Evolutionary conservation across 2,888 invertebrate genomes (phyloP).

Genomic region (Hipparchia semele): DNA sequence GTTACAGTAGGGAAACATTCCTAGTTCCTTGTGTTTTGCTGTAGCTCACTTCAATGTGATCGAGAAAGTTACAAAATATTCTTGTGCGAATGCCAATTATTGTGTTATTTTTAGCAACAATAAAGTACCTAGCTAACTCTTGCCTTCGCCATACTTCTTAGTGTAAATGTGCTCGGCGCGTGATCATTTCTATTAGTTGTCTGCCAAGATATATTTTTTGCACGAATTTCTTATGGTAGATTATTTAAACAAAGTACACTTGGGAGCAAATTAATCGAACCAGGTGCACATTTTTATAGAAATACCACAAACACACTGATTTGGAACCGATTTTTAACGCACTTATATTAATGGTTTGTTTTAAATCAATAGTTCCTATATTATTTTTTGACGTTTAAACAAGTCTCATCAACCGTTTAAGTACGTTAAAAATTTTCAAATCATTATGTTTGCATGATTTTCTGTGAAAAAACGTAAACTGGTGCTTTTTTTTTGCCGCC

Average conservation of each 20-base stretch:
- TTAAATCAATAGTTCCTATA: too few species aligned
- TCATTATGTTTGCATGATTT: too few species aligned
- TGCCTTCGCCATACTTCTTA: not conserved
- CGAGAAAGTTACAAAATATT: constrained; percentile 30
- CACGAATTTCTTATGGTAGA: not conserved
- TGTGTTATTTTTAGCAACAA: constrained; percentile 34
- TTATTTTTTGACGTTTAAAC: too few species aligned
- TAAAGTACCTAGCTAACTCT: constrained; percentile 3
- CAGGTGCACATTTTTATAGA: too few species aligned
- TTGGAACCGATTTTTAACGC: too few species aligned
- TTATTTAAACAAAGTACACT: not conserved
- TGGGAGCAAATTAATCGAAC: too few species aligned
- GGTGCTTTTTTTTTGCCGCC: too few species aligned
- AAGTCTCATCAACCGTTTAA: too few species aligned
- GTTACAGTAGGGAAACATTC: not conserved
- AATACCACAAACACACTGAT: too few species aligned
- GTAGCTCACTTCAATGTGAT: constrained; percentile 33
- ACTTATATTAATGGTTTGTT: too few species aligned
- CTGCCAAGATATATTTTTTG: constrained; percentile 32
- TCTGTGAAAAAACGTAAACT: too few species aligned
- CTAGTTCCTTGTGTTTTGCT: constrained; percentile 2
- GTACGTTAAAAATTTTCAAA: too few species aligned
- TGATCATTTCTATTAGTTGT: constrained; percentile 14
- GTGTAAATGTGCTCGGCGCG: constrained; percentile 29
- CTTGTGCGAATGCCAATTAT: constrained; percentile 33